phyloP scores from a whole-genome alignment of 2,888 invertebrate species.

The Tetragnatha montana region DNA sequence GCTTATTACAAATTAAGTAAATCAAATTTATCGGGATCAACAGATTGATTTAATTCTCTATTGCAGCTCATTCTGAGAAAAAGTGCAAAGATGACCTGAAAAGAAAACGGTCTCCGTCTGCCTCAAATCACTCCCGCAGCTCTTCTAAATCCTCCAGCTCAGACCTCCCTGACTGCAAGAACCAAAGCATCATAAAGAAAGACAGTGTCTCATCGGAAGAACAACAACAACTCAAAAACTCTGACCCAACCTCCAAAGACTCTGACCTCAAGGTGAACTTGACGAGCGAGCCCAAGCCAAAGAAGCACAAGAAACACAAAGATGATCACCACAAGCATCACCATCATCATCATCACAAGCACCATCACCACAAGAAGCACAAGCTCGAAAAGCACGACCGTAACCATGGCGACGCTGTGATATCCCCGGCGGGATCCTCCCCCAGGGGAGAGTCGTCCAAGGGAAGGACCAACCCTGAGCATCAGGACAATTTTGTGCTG shows the following conservation, averaged over 20 bases:
- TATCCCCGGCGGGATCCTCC: constrained; percentile 31
- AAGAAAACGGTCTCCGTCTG: constrained; percentile 51
- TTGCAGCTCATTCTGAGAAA: constrained; percentile 17
- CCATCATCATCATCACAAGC: constrained; percentile 81
- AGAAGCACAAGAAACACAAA: constrained; percentile 73
- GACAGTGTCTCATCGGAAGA: constrained; percentile 27
- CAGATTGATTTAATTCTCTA: neutral
- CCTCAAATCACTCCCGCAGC: constrained; percentile 53
- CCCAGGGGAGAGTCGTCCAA: constrained; percentile 28
- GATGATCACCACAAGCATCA: constrained; percentile 81
- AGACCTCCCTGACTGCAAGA: constrained; percentile 27
- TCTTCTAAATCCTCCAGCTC: constrained; percentile 56
- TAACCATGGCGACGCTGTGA: constrained; percentile 54
- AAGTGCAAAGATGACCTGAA: constrained; percentile 48
- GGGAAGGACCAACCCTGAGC: constrained; percentile 31
- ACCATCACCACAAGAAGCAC: constrained; percentile 76
- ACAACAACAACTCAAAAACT: constrained; percentile 24
- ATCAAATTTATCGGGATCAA: too few relatives aligned
- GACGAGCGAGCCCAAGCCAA: constrained; percentile 58
- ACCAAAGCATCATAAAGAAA: constrained; percentile 15
- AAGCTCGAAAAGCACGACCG: constrained; percentile 64
- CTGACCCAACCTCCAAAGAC: constrained; percentile 34
- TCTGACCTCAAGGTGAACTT: constrained; percentile 5
- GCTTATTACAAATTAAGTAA: too few relatives aligned
- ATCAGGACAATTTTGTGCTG: constrained; percentile 44